Percentiles rank a stretch among this genome's conserved stretches.
phyloP scores from a whole-genome alignment of 2,797 vertebrate genomes.

The Coregonus sp. region DNA sequence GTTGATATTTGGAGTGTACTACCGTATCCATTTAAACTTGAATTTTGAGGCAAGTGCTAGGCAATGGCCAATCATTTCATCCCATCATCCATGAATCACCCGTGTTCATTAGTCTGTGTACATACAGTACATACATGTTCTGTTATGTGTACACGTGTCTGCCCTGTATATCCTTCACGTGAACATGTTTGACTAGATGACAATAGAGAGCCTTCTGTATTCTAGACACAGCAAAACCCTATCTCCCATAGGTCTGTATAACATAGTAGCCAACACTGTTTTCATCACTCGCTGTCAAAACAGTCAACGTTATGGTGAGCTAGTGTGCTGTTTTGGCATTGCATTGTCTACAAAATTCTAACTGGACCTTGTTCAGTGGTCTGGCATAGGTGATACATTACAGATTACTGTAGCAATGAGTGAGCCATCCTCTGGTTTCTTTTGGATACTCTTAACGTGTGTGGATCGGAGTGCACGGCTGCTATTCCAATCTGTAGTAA shows the following conservation, averaged over 20 bases:
- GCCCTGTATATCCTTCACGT: conserved; percentile 34
- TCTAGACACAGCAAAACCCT: conserved; percentile 42
- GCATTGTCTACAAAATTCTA: conserved; percentile 9
- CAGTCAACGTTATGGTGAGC: conserved; percentile 19
- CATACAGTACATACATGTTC: conserved; percentile 19
- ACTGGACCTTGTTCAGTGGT: conserved; percentile 7
- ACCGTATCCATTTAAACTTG: conserved; percentile 80
- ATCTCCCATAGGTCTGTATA: conserved; percentile 37
- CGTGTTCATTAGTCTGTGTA: conserved; percentile 46
- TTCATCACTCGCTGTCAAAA: conserved; percentile 19
- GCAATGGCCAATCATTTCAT: conserved; percentile 70
- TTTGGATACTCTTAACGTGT: conserved; percentile 31
- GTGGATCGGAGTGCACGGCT: conserved; percentile 54
- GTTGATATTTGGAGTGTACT: conserved; percentile 81
- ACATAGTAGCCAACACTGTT: conserved; percentile 34
- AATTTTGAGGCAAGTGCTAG: conserved; percentile 80
- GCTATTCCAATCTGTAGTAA: conserved; percentile 20
- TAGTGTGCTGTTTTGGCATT: conserved; percentile 16
- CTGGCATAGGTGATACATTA: conserved; percentile 17
- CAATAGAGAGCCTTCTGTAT: conserved; percentile 68
- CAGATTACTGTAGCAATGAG: conserved; percentile 38
- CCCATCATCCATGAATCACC: conserved; percentile 54
- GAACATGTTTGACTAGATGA: conserved; percentile 49
- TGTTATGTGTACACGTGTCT: conserved; percentile 7
- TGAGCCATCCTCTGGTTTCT: conserved; percentile 56